Evolutionary conservation across 2,888 invertebrate genomes (phyloP).

Genomic region (Erebia palarica): DNA sequence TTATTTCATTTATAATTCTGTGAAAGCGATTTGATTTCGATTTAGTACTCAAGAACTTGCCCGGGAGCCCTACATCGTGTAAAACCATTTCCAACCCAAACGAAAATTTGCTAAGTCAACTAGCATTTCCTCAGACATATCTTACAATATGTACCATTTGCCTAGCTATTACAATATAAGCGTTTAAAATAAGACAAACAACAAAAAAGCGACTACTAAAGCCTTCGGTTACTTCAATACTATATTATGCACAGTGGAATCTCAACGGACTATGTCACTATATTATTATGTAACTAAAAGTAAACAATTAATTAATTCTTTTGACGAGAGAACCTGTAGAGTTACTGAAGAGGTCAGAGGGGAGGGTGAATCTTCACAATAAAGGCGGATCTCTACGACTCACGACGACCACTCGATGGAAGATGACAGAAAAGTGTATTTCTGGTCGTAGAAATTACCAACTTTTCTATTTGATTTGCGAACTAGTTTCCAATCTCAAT

Average conservation of each 20-base stretch:
- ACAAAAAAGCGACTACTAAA: constrained; percentile 12
- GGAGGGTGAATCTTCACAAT: constrained; percentile 5
- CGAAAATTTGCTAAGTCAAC: not conserved
- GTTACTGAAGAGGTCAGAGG: not conserved
- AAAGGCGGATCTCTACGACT: not conserved
- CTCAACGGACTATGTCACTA: not conserved
- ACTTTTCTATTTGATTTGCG: no score
- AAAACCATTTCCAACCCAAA: no score
- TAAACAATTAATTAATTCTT: constrained; percentile 8
- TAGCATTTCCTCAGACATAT: not conserved
- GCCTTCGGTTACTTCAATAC: constrained; percentile 6
- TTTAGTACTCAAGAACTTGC: no score
- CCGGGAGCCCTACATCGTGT: no score
- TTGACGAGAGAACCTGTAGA: not conserved
- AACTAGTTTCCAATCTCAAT: no score
- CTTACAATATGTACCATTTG: not conserved
- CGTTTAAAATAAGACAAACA: not conserved
- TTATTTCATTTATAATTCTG: no score
- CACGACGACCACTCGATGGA: no score
- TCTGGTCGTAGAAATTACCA: no score
- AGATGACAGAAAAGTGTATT: no score
- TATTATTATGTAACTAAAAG: constrained; percentile 1
- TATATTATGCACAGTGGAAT: constrained; percentile 11
- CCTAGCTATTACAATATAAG: constrained; percentile 6
- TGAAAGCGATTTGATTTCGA: no score